Conservation (phyloP, 2,113 vertebrate genomes). For the Ornithorhynchus anatinus region DNA sequence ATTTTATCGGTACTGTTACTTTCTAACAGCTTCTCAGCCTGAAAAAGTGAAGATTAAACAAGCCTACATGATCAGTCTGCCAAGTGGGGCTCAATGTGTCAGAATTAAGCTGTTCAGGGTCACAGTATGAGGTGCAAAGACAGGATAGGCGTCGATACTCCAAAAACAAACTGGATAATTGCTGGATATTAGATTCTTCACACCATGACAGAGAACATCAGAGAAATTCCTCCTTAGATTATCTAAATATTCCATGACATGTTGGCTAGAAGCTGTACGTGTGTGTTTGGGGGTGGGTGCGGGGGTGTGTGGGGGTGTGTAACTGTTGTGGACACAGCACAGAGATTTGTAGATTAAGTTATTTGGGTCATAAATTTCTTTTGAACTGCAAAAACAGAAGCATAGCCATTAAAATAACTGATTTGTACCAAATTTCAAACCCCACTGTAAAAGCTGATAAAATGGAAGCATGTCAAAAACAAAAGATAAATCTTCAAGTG, state of each 20-base stretch:
- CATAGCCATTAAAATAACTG: not conserved
- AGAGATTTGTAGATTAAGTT: not conserved
- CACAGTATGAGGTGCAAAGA: constrained; percentile 11
- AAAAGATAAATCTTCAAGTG: not conserved
- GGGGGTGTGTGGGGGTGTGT: not conserved
- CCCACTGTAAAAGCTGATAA: not conserved
- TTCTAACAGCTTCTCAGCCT: constrained; percentile 22
- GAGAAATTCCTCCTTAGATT: constrained; percentile 13
- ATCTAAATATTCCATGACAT: not conserved
- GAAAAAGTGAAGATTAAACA: constrained; percentile 51
- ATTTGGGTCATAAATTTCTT: not conserved
- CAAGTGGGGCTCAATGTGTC: constrained; percentile 10
- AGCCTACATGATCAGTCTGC: constrained; percentile 29
- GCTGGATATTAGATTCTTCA: constrained; percentile 20
- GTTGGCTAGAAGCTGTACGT: not conserved
- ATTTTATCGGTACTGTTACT: constrained; percentile 37
- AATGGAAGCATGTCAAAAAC: constrained; percentile 15
- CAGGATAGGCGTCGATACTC: constrained; percentile 17
- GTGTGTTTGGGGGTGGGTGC: not conserved
- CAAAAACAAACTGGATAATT: constrained; percentile 12
- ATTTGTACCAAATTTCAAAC: not conserved
- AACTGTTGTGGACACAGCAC: not conserved
- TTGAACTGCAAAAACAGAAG: constrained; percentile 4
- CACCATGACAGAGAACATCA: constrained; percentile 1
- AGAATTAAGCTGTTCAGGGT: constrained; percentile 37